A percentile compares a stretch with the other conserved stretches of the same genome.
Conservation (phyloP, 2,888 invertebrate species). For the Tubulanus polymorphus region DNA sequence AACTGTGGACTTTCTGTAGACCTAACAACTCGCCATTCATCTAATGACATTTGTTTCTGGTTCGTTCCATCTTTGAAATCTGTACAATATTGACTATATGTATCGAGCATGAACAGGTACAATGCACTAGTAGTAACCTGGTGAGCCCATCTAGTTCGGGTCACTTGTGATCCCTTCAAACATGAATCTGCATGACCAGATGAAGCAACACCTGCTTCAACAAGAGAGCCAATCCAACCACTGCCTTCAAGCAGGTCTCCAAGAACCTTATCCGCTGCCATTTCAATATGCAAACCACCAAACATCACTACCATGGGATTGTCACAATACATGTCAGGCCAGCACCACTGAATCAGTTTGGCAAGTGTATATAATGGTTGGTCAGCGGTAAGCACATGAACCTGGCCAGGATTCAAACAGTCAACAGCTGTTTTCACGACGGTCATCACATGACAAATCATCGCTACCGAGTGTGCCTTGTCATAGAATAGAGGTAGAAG, state of each 20-base stretch:
- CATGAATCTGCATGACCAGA: constrained; percentile 27
- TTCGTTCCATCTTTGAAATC: background rate
- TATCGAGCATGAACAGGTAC: constrained; percentile 10
- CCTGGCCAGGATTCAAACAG: constrained; percentile 28
- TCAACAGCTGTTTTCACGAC: constrained; percentile 10
- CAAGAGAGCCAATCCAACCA: constrained; percentile 28
- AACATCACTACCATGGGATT: constrained; percentile 29
- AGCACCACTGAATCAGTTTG: constrained; percentile 35
- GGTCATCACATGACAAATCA: constrained; percentile 26
- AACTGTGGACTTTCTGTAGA: background rate
- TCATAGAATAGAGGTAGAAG: constrained; percentile 26
- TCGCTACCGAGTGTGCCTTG: constrained; percentile 22
- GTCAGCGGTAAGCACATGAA: constrained; percentile 29
- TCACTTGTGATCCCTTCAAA: constrained; percentile 17
- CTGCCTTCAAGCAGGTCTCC: constrained; percentile 26
- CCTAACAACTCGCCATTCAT: background rate
- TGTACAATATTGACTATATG: too few relatives aligned
- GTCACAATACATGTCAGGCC: constrained; percentile 31
- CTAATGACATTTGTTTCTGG: background rate
- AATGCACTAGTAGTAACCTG: constrained; percentile 23
- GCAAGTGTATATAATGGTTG: constrained; percentile 32
- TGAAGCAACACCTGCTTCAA: constrained; percentile 25
- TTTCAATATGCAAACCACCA: constrained; percentile 38
- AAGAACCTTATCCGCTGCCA: constrained; percentile 27
- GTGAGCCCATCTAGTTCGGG: constrained; percentile 21